Conservation (phyloP, 1,140 invertebrate genomes). For the Papilio polyxenes region DNA sequence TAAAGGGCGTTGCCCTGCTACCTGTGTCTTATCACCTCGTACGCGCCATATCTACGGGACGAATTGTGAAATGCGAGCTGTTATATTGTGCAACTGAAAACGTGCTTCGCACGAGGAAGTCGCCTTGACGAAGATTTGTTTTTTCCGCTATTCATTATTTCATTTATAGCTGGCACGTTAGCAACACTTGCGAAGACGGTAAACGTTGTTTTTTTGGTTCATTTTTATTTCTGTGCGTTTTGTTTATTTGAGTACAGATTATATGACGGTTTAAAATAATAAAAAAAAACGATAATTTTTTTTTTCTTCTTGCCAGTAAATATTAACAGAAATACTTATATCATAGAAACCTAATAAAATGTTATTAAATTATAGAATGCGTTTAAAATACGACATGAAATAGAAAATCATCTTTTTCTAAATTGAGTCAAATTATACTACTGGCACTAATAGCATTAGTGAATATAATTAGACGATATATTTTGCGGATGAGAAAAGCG, state of each 20-base stretch:
- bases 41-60: constrained; percentile 45
- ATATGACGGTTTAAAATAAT: no score
- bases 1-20: constrained; percentile 45
- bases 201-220: background rate
- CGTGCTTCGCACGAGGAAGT: constrained; percentile 34
- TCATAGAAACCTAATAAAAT: no score
- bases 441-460: background rate
- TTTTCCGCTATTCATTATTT: constrained; percentile 25
- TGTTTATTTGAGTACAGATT: no score
- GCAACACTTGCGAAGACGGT: constrained; percentile 11
- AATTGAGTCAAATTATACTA: background rate
- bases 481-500: constrained; percentile 1
- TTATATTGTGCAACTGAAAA: constrained; percentile 41
- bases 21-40: constrained; percentile 43
- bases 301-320: no score
- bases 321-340: no score
- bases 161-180: constrained; percentile 16
- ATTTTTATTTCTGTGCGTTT: no score
- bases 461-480: constrained; percentile 1
- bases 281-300: no score
- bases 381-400: background rate
- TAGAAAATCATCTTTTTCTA: background rate
- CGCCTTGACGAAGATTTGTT: constrained; percentile 16
- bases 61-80: constrained; percentile 42
- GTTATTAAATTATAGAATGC: no score